These are phyloP conservation scores for Enteromius paludinosus DNA, from an alignment of 2,797 vertebrate genomes.

Conservation along the genomic window DNA sequence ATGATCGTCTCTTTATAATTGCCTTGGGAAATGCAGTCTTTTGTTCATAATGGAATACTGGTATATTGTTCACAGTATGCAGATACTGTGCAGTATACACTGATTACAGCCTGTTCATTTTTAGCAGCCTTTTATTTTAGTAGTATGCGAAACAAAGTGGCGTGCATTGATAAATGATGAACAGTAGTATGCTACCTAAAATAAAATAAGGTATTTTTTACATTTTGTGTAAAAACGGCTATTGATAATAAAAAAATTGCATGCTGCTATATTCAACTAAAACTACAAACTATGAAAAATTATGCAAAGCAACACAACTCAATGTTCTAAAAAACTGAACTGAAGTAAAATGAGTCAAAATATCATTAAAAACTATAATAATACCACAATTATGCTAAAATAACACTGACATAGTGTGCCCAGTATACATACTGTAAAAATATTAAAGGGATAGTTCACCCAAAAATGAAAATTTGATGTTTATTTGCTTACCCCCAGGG, in stretches of 20 bases:
- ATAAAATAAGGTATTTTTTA: not conserved
- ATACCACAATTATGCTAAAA: not conserved
- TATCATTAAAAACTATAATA: not conserved
- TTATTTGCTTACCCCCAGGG: no score
- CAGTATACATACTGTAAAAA: not conserved
- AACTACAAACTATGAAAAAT: not conserved
- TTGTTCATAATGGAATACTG: not conserved
- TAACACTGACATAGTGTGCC: not conserved
- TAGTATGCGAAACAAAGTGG: not conserved
- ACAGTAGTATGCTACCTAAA: not conserved
- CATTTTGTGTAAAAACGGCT: not conserved
- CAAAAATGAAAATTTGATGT: no score
- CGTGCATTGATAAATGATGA: not conserved
- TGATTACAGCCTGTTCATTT: not conserved
- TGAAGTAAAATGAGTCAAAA: not conserved
- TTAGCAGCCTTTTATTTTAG: not conserved
- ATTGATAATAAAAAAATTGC: not conserved
- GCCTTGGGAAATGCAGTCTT: constrained; percentile 19
- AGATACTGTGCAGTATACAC: not conserved
- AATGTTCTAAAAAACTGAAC: not conserved
- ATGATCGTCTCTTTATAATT: constrained; percentile 14
- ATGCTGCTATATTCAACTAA: not conserved
- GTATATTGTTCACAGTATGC: not conserved
- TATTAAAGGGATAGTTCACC: no score
- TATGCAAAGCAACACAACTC: not conserved